phyloP scores from a whole-genome alignment of 2,113 vertebrate species.

The Myodes glareolus region DNA sequence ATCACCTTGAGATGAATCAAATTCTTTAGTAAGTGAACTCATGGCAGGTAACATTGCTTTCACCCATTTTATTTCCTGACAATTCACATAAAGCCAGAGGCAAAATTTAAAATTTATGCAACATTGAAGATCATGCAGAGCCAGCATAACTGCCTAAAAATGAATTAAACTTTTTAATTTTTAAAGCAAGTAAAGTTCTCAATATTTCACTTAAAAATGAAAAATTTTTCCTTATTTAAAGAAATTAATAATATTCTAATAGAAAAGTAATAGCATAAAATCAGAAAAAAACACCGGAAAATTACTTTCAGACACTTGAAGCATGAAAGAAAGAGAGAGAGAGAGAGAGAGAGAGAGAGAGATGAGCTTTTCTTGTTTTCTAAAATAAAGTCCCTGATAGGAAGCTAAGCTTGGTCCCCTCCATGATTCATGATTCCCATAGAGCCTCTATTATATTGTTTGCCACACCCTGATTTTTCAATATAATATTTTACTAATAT shows the following conservation, averaged over 20 bases:
- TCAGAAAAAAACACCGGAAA: not conserved
- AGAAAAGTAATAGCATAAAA: not conserved
- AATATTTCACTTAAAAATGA: not conserved
- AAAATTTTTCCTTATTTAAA: not conserved
- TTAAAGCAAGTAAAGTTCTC: not conserved
- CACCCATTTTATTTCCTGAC: constrained; percentile 38
- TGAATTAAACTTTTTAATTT: constrained; percentile 37
- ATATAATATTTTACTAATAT: not conserved
- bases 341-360: no score
- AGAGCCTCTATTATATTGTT: not conserved
- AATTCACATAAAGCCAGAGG: constrained; percentile 51
- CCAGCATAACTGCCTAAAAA: constrained; percentile 17
- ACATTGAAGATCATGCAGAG: not conserved
- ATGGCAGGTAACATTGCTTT: constrained; percentile 14
- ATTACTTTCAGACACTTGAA: not conserved
- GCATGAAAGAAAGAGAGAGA: no score
- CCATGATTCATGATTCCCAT: not conserved
- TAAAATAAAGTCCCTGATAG: not conserved
- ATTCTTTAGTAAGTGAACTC: constrained; percentile 12
- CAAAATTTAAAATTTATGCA: constrained; percentile 64
- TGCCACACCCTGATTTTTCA: not conserved
- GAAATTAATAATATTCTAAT: constrained; percentile 9
- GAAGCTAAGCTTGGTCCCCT: not conserved
- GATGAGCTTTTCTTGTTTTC: not conserved
- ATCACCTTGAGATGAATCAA: constrained; percentile 15